Conservation (phyloP, 2,888 invertebrate genomes). For the Dynastes tityus region DNA sequence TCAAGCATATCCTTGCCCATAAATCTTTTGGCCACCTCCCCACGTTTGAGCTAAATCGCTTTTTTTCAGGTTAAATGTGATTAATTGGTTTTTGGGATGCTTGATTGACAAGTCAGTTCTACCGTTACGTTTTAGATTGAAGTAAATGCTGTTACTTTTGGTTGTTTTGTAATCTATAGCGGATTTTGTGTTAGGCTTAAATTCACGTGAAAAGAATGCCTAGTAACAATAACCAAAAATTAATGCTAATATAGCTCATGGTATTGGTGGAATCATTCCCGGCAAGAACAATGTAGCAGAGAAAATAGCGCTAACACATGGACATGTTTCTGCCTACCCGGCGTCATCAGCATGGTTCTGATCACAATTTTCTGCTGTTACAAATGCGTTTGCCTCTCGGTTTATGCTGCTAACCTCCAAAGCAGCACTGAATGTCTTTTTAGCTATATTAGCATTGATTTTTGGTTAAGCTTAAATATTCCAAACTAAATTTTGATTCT, state of each 20-base stretch:
- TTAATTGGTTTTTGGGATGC: constrained; percentile 2
- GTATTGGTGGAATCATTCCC: no score
- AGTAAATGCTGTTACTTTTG: neutral
- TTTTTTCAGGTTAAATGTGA: neutral
- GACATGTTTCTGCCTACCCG: no score
- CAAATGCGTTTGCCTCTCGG: no score
- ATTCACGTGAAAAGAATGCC: no score
- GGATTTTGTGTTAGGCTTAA: neutral
- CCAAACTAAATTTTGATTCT: neutral
- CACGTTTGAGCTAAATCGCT: neutral
- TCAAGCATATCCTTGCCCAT: constrained; percentile 1
- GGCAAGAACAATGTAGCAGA: neutral
- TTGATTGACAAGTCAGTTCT: neutral
- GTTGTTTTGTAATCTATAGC: neutral
- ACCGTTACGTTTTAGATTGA: neutral
- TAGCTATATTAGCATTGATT: no score
- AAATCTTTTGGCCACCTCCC: constrained; percentile 9
- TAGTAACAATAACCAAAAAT: no score
- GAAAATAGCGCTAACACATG: no score
- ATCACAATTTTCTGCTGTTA: no score
- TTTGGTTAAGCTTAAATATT: neutral
- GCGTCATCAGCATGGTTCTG: no score
- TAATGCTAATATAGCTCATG: no score
- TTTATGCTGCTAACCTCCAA: no score
- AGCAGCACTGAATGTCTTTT: no score